Base-by-base conservation (phyloP, 37 sponge, comb jelly and placozoan species). In the Cliona cf. orientalis region DNA sequence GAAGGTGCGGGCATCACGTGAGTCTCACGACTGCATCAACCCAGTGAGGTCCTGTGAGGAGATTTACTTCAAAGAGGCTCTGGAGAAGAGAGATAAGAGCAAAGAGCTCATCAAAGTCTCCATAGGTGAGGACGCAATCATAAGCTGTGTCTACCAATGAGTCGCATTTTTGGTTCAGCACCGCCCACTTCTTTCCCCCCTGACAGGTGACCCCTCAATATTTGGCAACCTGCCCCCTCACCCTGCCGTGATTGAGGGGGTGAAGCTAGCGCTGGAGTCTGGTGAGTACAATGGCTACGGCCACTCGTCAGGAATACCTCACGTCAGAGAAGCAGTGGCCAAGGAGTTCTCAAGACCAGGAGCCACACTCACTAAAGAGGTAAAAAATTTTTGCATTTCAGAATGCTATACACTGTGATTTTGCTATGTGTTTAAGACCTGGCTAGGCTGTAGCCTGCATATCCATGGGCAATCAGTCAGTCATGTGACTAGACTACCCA, bases 151-250 rank as follows among this genome's bases (percentile, higher is more conserved):
- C n/a, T n/a, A n/a, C n/a, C n/a, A n/a, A n/a, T n/a, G n/a, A n/a
- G n/a, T n/a, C n/a, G n/a, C n/a, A n/a, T n/a, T n/a, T n/a, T n/a
- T n/a, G n/a, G n/a, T n/a, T n/a, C n/a, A n/a, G n/a, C n/a, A n/a
- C n/a, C n/a, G n/a, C n/a, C n/a, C n/a, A n/a, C n/a, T n/a, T n/a
- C n/a, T n/a, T n/a, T n/a, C n/a, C n/a, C n/a, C n/a, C n/a, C n/a
- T n/a, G 36, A 42, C 93, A 72, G 99, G 99, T 21, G 93, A 94
- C 76, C 94, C 95, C 0, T 74, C 90, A 21, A 76, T 80, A 11
- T 93, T 85, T 83, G 94, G 91, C 11, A 72, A 78, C 46, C 72
- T 96, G 39, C 92, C 93, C 21, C 88, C 92, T 2, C 87, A 86
- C 57, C 84, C 78, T 21, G 83, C 63, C 2, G 76, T 82, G 21